Evolutionary conservation across 2,888 invertebrate genomes (phyloP), one percentile per base, ranked within the genome.

Genomic region (Trichogramma evanescens): DNA sequence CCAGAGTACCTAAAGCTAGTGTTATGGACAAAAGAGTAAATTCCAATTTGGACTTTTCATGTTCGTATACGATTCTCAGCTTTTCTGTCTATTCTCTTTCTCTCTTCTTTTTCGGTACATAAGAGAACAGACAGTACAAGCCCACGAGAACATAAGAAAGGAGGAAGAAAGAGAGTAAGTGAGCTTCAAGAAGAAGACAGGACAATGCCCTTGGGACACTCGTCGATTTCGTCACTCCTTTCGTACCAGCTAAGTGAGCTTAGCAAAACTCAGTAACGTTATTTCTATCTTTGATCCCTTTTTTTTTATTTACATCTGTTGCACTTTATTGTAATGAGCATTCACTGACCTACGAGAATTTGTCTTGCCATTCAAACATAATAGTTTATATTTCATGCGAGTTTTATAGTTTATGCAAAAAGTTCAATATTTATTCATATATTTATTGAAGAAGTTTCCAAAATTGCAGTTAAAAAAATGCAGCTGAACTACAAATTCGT

Each of bases 121-220:
- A 43, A 39, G n/a, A 42, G 46, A 48, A 46, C 40, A 53, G 41
- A 46, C 6, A 43, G 5, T 43, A 43, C 13, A 26, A 44, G 51
- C 38, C 44, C 9, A 51, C 5, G 26, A 7, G 42, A 13, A 50
- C 49, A 13, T 43, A 56, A 55, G 52, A 52, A 54, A 42, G 53
- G 50, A 56, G 38, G 50, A 49, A 43, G 51, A 59, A 54, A 57
- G 52, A 50, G 48, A 45, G 43, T 46, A 43, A 46, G 59, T 40
- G 48, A 43, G 46, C 38, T 9, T 48, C 48, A 9, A 49, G 54
- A 4, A 43, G 43, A 43, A 53, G 50, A 56, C 62, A 64, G 66
- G 66, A 66, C 68, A 66, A 65, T 67, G 64, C 66, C 66, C 65
- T 67, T 63, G 66, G 63, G 65, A 67, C 62, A 64, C 52, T 67